Conservation (phyloP, 2,797 vertebrate species). For the Anniella stebbinsi region DNA sequence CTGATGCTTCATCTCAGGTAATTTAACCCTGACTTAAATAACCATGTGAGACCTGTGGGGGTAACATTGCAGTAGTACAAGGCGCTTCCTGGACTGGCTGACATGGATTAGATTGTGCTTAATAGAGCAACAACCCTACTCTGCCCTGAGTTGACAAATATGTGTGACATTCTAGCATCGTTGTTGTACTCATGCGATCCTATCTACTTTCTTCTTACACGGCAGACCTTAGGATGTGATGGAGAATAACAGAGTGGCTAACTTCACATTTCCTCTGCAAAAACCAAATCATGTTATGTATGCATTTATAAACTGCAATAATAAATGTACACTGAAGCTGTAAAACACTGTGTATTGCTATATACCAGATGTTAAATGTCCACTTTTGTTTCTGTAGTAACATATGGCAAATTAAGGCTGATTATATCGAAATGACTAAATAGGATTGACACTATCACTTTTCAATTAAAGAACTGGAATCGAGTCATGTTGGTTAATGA, state of each 20-base stretch:
- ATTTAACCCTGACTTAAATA: neutral
- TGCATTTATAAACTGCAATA: neutral
- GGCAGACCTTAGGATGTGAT: neutral
- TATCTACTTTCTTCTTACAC: neutral
- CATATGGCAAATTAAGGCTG: neutral
- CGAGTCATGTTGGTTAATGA: slow-evolving; percentile 65
- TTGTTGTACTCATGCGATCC: neutral
- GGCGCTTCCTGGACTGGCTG: neutral
- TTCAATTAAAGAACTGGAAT: slow-evolving; percentile 57
- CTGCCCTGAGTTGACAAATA: neutral
- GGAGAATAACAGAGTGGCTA: neutral
- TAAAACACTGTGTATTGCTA: neutral
- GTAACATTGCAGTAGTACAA: neutral
- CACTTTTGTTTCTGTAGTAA: neutral
- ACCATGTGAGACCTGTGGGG: neutral
- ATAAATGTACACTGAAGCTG: neutral
- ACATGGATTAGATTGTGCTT: neutral
- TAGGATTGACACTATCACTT: slow-evolving; percentile 48
- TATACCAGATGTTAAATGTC: neutral
- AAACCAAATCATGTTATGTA: neutral
- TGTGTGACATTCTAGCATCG: neutral
- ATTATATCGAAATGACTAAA: slow-evolving; percentile 50
- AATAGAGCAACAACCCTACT: no score
- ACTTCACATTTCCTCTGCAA: neutral
- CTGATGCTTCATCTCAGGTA: neutral